Percentiles rank a stretch among this genome's conserved stretches.
phyloP scores from a whole-genome alignment of 2,888 invertebrate species.

The Seira musarum region DNA sequence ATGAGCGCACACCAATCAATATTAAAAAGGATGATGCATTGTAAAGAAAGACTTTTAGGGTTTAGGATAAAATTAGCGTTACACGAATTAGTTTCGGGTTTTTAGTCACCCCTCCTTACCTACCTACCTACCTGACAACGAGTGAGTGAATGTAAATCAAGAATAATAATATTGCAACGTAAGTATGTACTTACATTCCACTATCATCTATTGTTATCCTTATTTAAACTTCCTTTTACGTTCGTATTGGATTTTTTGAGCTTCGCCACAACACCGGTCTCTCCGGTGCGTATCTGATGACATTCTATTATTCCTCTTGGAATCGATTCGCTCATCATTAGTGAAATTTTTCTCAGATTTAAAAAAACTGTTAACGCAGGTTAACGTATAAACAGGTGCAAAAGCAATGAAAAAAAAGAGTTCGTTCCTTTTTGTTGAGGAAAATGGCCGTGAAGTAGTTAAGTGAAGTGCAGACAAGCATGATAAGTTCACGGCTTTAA shows the following conservation, averaged over 20 bases:
- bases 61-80: conserved; percentile 50
- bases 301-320: background rate
- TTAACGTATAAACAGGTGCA: conserved; percentile 43
- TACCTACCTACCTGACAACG: conserved; percentile 23
- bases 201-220: background rate
- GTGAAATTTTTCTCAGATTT: background rate
- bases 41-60: background rate
- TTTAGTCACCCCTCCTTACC: conserved; percentile 53
- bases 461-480: conserved; percentile 58
- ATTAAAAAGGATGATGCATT: conserved; percentile 30
- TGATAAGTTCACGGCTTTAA: conserved; percentile 56
- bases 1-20: conserved; percentile 33
- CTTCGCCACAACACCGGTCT: background rate
- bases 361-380: background rate
- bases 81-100: conserved; percentile 50
- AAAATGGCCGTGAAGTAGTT: conserved; percentile 59
- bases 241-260: background rate
- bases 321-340: background rate
- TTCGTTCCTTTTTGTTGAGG: conserved; percentile 38
- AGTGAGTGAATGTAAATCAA: background rate
- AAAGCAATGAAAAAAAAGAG: conserved; percentile 20
- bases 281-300: background rate
- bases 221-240: background rate
- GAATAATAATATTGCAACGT: conserved; percentile 11
- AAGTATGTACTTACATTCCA: conserved; percentile 23